phyloP scores from a whole-genome alignment of 2,797 vertebrate genomes.

The Triplophysa bombifrons region DNA sequence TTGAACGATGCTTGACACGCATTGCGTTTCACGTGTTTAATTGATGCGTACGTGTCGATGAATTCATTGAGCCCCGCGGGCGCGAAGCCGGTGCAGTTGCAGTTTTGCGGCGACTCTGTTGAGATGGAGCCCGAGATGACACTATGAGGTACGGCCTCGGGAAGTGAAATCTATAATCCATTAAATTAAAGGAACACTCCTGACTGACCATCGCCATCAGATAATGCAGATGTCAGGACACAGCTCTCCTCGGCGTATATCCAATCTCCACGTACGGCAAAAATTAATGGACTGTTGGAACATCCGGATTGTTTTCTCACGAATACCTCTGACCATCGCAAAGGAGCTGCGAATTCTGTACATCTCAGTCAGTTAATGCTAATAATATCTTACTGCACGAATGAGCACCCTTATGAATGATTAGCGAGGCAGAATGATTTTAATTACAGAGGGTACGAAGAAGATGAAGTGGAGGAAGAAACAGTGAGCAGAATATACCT shows the following conservation, averaged over 20 bases:
- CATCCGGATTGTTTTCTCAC: background rate
- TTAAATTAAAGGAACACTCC: constrained; percentile 40
- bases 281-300: constrained; percentile 28
- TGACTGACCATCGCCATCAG: constrained; percentile 14
- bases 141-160: constrained; percentile 9
- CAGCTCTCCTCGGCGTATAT: background rate
- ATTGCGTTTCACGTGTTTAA: constrained; percentile 38
- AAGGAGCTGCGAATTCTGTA: constrained; percentile 2
- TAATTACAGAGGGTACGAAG: constrained; percentile 4
- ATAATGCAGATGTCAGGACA: constrained; percentile 44
- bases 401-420: constrained; percentile 24
- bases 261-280: constrained; percentile 17
- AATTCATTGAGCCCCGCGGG: constrained; percentile 17
- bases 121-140: constrained; percentile 13
- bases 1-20: constrained; percentile 23
- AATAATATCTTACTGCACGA: constrained; percentile 32
- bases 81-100: constrained; percentile 23
- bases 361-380: constrained; percentile 7
- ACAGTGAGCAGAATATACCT: constrained; percentile 64
- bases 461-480: background rate
- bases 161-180: constrained; percentile 48
- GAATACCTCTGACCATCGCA: background rate
- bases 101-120: constrained; percentile 34
- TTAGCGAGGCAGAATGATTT: constrained; percentile 3
- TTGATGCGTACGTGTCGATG: constrained; percentile 33